Evolutionary conservation across 1,140 invertebrate species (phyloP), one percentile per base, ranked within the genome.

Genomic region (Drosophila novamexicana): DNA sequence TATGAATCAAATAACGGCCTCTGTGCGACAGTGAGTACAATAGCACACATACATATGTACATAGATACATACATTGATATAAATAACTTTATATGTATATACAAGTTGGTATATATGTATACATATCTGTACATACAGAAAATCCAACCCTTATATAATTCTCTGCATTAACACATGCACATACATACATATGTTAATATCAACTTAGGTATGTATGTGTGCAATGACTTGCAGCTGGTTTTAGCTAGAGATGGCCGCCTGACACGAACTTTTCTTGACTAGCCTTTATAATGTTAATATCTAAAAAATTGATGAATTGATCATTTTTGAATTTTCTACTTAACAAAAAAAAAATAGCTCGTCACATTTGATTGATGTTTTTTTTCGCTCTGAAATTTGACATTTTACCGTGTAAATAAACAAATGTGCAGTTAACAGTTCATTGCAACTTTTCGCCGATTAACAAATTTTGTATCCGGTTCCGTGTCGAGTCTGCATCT

Each of bases 1-100:
- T 52, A 95, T 98, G 93, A 95, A 95, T 71, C 94, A 97, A 83
- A 97, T 99, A 81, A 94, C 93, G 44, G 95, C 95, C 88, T 95
- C 95, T 22, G 86, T 98, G 22, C 96, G 96, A 94, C 95, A 95
- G 97, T 98, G 73, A 92, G 91, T 92, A 89, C 37, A 45, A 29
- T 12, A 39, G 52, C 14, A 49, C 36, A 42, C 47, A 14, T 32
- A 56, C 22, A 14, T 0, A 14, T 14, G 14, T 18, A 18, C 1
- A 58, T 29, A 22, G n/a, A 42, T 5, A 50, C 5, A 9, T 7
- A 40, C n/a, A 44, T 32, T 39, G 7, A n/a, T 44, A 58, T 18
- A 29, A 29, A 29, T 29, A 29, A 29, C 22, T 69, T 34, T 39
- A 6, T 67, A 29, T 22, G n/a, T 47, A 29, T 22, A n/a, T 40